Evolutionary conservation across 2,888 invertebrate species (phyloP), one percentile per base, ranked within the genome.

Genomic region (Ectobius pallidus): DNA sequence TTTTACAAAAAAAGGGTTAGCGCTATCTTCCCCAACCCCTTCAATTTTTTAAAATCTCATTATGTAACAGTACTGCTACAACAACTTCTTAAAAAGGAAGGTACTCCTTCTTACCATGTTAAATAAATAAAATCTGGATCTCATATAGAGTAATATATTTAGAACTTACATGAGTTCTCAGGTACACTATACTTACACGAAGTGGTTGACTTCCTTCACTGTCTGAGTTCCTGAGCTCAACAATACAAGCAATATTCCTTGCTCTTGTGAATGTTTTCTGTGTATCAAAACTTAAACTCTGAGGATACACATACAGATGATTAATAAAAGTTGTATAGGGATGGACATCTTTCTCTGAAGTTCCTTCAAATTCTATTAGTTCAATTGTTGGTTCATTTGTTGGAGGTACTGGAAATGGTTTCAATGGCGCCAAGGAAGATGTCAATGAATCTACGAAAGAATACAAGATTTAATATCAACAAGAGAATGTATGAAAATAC

Each of bases 241-340:
- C 88, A 34, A 93, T 88, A 79, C 97, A 96, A 0, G 95, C 93
- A 74, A 99, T 95, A 82, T 99, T 99, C 80, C 99, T 88, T 0
- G 99, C 98, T 81, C 97, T 87, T 0, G 93, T 91, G 80, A 97
- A 97, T 78, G 92, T 86, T 82, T 96, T 96, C 83, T 97, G 97
- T 67, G 92, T 91, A 82, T 97, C 97, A 80, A 95, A 97, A 81
- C 91, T 92, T 71, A 98, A 85, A 71, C 87, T 86, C 77, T 92
- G 85, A 0, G 99, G 99, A 81, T 97, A 96, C 18, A 99, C 91
- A 82, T 96, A 99, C 46, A 99, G 85, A 81, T 96, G 93, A 84
- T 99, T 98, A 30, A 91, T 85, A 83, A 92, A 97, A 25, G 90
- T 90, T 2, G 93, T 92, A 80, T 92, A 92, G 0, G 97, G 96